Conservation (phyloP, 2,888 invertebrate genomes). For the Catocala fraxini region DNA sequence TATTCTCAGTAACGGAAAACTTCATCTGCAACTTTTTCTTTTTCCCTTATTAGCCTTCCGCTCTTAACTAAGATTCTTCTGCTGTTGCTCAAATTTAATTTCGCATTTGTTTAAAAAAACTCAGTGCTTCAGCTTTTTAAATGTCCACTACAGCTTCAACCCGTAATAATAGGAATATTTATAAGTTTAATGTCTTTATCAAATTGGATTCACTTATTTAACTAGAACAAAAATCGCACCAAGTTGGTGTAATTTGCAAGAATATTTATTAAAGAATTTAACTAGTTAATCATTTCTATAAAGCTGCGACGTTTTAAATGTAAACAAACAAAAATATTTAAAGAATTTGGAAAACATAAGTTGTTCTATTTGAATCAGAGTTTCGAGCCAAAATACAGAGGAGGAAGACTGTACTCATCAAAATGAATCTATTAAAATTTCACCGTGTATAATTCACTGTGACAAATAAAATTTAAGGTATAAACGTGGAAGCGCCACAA, state of each 20-base stretch:
- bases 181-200: constrained; percentile 15
- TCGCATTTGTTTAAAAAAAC: constrained; percentile 59
- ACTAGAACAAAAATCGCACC: no score
- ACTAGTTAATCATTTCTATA: no score
- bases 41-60: constrained; percentile 73
- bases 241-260: no score
- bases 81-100: constrained; percentile 71
- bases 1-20: constrained; percentile 73
- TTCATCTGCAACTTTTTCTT: constrained; percentile 75
- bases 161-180: constrained; percentile 32
- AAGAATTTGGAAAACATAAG: constrained; percentile 43
- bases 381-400: constrained; percentile 15
- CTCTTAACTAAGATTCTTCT: constrained; percentile 74
- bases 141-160: constrained; percentile 52
- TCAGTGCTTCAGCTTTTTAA: constrained; percentile 53
- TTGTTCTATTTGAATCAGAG: constrained; percentile 32
- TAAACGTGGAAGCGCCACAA: background rate
- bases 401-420: constrained; percentile 17
- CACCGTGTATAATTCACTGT: constrained; percentile 21
- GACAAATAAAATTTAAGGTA: constrained; percentile 19
- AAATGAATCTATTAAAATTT: constrained; percentile 24
- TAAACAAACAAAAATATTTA: constrained; percentile 20
- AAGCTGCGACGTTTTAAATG: constrained; percentile 10
- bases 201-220: background rate
- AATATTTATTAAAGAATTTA: no score